Percentiles rank a stretch among this genome's conserved stretches.
Conservation (phyloP, 92 coral and sea anemone species). For the Muricea muricata region DNA sequence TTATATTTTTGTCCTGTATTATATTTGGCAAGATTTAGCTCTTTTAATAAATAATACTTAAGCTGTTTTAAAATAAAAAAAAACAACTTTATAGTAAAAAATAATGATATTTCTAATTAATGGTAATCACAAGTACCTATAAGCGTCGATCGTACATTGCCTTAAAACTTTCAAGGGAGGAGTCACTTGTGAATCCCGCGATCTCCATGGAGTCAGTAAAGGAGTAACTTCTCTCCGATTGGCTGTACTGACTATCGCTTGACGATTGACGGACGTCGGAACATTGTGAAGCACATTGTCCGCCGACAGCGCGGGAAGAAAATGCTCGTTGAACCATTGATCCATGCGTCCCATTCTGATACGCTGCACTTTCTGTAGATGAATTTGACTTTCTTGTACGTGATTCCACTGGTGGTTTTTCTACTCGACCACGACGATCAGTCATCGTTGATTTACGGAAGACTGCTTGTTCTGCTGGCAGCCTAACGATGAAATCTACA, state of each 20-base stretch:
- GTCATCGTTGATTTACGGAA: neutral
- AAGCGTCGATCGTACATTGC: neutral
- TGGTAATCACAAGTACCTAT: no score
- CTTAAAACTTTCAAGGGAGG: constrained; percentile 38
- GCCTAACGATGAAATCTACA: constrained; percentile 86
- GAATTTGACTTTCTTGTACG: neutral
- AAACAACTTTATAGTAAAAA: no score
- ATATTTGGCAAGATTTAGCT: no score
- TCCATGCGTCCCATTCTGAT: neutral
- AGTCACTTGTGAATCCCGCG: constrained; percentile 42
- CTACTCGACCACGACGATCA: neutral
- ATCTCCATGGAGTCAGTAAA: constrained; percentile 49
- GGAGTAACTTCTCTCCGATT: constrained; percentile 36
- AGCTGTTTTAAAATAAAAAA: no score
- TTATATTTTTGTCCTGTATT: no score
- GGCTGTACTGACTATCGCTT: constrained; percentile 41
- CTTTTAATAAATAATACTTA: no score
- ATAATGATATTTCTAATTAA: no score
- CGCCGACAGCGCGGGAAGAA: constrained; percentile 3
- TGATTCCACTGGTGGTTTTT: neutral
- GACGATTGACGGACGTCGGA: constrained; percentile 19
- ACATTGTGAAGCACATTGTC: constrained; percentile 1
- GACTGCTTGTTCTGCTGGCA: constrained; percentile 55
- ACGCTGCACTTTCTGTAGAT: neutral
- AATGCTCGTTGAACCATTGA: constrained; percentile 22